Evolutionary conservation across 2,113 vertebrate species (phyloP), one percentile per base, ranked within the genome.

Genomic region (Ophthalmolycus amberensis): DNA sequence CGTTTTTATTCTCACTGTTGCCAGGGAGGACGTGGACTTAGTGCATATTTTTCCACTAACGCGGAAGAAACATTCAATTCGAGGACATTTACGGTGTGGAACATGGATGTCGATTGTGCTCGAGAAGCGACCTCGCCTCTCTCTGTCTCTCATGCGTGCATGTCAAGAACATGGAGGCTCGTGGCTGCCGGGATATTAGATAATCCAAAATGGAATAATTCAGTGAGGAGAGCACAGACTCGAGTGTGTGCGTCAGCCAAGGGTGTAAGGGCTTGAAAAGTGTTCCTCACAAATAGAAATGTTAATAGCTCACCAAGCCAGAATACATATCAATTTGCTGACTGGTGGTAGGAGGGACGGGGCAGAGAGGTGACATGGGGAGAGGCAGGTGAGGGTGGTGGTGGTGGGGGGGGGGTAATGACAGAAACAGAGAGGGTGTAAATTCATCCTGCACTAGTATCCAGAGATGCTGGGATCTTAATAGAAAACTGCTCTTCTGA

Each of bases 151-250:
- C 48, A 75, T 72, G 75, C 15, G 44, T 80, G 69, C 74, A 67
- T 79, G 71, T 89, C 77, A 82, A 69, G 76, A 92, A 88, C 91
- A 84, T 60, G 76, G 88, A 87, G 79, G 77, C 52, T 75, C 46
- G 71, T 73, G 73, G 68, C 80, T 86, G 75, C 79, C 34, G 82
- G 66, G 85, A 83, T 88, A 85, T 88, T 84, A 86, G 75, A 91
- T 93, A 85, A 93, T 91, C 89, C 86, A 56, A 92, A 94, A 92
- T 84, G 81, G 89, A 94, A 93, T 91, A 90, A 94, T 94, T 95
- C 88, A 89, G 80, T 12, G 65, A 73, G 69, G 42, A 89, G 85
- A 85, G 85, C 75, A 59, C 76, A 29, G 29, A 29, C 29, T 29
- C 22, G 77, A 59, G 79, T 89, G 82, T 88, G 85, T 89, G 91